These are phyloP conservation scores for Callyntrura guangdongensis DNA, from an alignment of 2,888 invertebrate genomes.

Conservation along the genomic window DNA sequence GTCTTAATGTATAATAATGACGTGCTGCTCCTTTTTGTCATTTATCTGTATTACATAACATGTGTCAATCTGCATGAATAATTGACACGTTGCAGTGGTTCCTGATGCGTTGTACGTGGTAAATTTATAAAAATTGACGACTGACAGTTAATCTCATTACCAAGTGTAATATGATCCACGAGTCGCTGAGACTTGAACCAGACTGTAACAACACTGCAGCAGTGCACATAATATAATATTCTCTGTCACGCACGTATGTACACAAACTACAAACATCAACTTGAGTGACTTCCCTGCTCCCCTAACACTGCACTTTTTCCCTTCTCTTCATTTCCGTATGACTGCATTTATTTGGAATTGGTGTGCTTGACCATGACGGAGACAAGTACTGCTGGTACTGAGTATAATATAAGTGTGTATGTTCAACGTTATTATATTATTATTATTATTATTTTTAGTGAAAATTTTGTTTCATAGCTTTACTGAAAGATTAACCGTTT, in stretches of 20 bases:
- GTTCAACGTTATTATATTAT: too few species aligned
- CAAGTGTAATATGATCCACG: slow-evolving; percentile 6
- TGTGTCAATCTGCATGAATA: not conserved
- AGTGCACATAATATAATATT: not conserved
- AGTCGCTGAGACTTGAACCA: not conserved
- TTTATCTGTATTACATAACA: too few species aligned
- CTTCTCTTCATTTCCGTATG: not conserved
- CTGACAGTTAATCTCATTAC: slow-evolving; percentile 11
- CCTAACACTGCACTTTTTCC: not conserved
- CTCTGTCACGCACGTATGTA: slow-evolving; percentile 1
- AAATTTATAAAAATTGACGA: slow-evolving; percentile 10
- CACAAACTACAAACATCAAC: too few species aligned
- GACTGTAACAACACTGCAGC: not conserved
- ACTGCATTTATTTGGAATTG: not conserved
- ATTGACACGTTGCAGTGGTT: not conserved
- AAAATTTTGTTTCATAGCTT: not conserved
- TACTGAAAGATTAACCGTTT: not conserved
- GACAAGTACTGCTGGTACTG: not conserved
- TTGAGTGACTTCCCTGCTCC: too few species aligned
- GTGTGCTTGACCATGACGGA: not conserved
- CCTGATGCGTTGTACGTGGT: not conserved
- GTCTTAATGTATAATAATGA: too few species aligned
- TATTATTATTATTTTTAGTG: too few species aligned
- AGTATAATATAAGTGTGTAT: too few species aligned
- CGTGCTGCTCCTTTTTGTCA: too few species aligned